A percentile compares a stretch with the other conserved stretches of the same genome.
These are phyloP conservation scores for Alosa sapidissima DNA, from an alignment of 2,797 vertebrate genomes.

Conservation along the genomic window DNA sequence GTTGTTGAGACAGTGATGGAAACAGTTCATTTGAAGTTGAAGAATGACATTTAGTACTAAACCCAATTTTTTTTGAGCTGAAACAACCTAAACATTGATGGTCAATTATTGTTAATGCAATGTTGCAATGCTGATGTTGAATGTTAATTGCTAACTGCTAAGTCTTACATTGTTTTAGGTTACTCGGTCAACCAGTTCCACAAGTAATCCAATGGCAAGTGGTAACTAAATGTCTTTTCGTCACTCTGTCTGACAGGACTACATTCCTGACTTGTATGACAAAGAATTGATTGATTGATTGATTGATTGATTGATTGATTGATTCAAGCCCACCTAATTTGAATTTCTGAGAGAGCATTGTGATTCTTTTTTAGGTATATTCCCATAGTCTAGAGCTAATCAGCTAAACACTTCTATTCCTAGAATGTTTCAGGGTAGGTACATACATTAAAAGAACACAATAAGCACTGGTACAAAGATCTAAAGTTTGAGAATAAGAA, in stretches of 20 bases:
- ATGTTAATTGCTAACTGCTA: background rate
- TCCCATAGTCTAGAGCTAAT: no score
- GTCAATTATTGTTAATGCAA: background rate
- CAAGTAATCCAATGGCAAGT: background rate
- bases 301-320: background rate
- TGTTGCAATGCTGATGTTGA: background rate
- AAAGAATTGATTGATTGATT: background rate
- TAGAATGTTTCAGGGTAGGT: conserved; percentile 2
- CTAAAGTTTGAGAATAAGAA: background rate
- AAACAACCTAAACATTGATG: no score
- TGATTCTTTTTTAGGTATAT: no score
- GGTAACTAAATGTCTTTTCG: background rate
- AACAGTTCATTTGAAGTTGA: background rate
- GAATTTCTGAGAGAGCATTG: no score
- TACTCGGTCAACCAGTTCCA: background rate
- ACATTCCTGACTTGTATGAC: background rate
- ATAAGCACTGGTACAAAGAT: no score
- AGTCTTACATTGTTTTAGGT: background rate
- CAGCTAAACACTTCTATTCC: no score
- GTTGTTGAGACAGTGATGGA: background rate
- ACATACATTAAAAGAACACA: background rate
- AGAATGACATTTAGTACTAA: background rate
- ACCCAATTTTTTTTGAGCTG: no score
- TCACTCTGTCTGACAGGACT: background rate
- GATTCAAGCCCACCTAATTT: background rate